Evolutionary conservation across 2,797 vertebrate genomes (phyloP).

Genomic region (Amblyraja radiata): DNA sequence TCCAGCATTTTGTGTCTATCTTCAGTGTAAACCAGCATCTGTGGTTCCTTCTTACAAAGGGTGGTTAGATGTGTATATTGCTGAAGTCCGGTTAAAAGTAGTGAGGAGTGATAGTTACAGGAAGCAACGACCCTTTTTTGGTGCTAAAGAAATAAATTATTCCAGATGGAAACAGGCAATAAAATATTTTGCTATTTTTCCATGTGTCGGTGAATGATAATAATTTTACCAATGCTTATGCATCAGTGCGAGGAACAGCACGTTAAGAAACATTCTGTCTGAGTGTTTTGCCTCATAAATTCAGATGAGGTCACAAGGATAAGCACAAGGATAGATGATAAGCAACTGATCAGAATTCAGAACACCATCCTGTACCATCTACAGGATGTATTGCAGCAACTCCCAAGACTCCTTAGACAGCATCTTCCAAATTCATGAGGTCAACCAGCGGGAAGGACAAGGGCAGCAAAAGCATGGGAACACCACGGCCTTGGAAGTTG

Average conservation of each 20-base stretch:
- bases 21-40: too few relatives aligned
- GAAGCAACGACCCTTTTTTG: neutral
- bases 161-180: neutral
- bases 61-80: too few relatives aligned
- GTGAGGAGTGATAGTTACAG: neutral
- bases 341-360: neutral
- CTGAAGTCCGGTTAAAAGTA: too few relatives aligned
- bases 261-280: neutral
- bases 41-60: too few relatives aligned
- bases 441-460: too few relatives aligned
- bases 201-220: neutral
- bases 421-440: too few relatives aligned
- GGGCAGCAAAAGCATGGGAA: too few relatives aligned
- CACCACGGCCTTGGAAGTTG: too few relatives aligned
- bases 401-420: too few relatives aligned
- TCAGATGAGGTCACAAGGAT: neutral
- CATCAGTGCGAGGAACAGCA: neutral
- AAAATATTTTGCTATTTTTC: neutral
- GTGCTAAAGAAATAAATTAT: neutral
- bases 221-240: neutral
- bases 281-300: neutral
- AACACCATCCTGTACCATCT: too few relatives aligned
- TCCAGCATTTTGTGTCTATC: too few relatives aligned
- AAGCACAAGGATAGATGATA: neutral
- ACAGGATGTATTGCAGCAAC: too few relatives aligned